These are phyloP conservation scores for Labeo rohita DNA, from an alignment of 2,113 vertebrate genomes.

Conservation along the genomic window DNA sequence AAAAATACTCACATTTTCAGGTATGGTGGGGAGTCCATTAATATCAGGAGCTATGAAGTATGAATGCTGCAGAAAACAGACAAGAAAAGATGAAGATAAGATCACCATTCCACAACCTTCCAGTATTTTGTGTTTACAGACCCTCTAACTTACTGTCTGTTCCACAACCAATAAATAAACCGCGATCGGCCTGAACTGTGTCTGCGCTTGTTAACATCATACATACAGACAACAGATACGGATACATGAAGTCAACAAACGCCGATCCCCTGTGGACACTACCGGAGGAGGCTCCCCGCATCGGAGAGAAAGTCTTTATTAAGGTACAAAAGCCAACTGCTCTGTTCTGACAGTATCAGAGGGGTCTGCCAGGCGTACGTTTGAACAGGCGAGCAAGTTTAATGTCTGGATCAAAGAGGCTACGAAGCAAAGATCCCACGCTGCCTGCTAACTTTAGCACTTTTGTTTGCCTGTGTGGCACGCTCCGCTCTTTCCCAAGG, in stretches of 20 bases:
- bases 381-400: conserved; percentile 74
- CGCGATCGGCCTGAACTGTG: conserved; percentile 74
- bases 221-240: conserved; percentile 43
- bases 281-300: conserved; percentile 66
- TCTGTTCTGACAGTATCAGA: conserved; percentile 72
- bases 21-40: conserved; percentile 96
- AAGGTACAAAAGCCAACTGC: conserved; percentile 73
- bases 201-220: conserved; percentile 48
- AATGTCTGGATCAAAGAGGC: conserved; percentile 77
- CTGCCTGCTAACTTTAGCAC: conserved; percentile 48
- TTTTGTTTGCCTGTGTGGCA: conserved; percentile 49
- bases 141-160: conserved; percentile 65
- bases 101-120: conserved; percentile 61
- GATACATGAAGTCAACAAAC: conserved; percentile 61
- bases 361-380: conserved; percentile 73
- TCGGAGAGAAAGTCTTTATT: conserved; percentile 75
- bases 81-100: conserved; percentile 42
- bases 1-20: conserved; percentile 92
- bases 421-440: conserved; percentile 52
- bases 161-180: conserved; percentile 61
- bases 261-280: conserved; percentile 67
- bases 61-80: conserved; percentile 82
- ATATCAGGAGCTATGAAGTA: conserved; percentile 96
- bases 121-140: conserved; percentile 26
- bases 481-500: conserved; percentile 45